Evolutionary conservation across 2,113 vertebrate genomes (phyloP).

Genomic region (Nestor notabilis): DNA sequence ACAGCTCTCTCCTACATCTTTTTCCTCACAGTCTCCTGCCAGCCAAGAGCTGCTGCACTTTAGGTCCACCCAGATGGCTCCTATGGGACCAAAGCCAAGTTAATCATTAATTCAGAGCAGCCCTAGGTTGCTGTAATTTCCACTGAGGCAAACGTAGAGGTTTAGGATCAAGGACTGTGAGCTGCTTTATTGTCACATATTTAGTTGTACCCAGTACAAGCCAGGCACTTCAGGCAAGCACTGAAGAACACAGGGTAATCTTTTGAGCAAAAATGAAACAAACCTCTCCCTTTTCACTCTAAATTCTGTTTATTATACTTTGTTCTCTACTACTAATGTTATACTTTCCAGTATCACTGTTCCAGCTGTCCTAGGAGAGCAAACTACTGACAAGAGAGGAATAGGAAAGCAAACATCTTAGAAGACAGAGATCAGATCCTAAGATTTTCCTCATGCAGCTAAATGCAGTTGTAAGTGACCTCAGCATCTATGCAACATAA

Average conservation of each 20-base stretch:
- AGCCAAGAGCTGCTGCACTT: not conserved
- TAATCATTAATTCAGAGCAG: not conserved
- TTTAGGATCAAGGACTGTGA: not conserved
- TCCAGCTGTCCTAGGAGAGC: not conserved
- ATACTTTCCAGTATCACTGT: not conserved
- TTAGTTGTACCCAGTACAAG: not conserved
- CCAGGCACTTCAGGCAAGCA: not conserved
- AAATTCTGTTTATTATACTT: not conserved
- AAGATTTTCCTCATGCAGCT: not conserved
- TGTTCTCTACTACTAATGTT: not conserved
- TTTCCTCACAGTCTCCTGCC: not conserved
- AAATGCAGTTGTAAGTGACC: not conserved
- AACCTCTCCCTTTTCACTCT: not conserved
- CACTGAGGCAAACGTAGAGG: accelerated
- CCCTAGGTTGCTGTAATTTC: not conserved
- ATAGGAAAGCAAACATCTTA: not conserved
- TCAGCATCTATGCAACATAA: not conserved
- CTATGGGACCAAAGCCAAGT: not conserved
- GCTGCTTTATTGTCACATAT: not conserved
- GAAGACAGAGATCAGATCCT: not conserved
- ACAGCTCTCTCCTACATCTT: not conserved
- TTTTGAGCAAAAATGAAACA: not conserved
- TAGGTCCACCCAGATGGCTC: not conserved
- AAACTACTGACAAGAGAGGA: not conserved
- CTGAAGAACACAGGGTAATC: not conserved